phyloP scores from a whole-genome alignment of 1,140 invertebrate genomes.

The Drosophila watanabei region DNA sequence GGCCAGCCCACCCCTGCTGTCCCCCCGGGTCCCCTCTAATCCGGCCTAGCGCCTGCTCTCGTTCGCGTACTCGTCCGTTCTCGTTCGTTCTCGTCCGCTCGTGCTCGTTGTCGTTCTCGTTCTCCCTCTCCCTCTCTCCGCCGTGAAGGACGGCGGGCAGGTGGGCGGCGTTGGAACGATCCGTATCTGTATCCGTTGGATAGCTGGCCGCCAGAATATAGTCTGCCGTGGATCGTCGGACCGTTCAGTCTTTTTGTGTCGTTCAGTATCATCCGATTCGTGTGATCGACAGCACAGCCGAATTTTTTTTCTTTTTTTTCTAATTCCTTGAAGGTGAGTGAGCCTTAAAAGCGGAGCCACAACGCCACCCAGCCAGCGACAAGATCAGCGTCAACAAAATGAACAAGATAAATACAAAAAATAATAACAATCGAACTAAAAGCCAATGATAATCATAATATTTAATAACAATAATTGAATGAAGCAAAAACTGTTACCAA shows the following conservation, averaged over 20 bases:
- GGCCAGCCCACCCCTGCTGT: conserved; percentile 15
- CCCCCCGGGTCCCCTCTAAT: not conserved
- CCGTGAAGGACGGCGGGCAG: conserved; percentile 69
- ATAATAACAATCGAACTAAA: conserved; percentile 9
- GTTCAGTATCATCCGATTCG: conserved; percentile 83
- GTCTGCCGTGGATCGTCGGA: conserved; percentile 86
- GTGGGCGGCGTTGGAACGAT: conserved; percentile 61
- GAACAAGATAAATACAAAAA: not conserved
- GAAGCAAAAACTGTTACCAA: conserved; percentile 27
- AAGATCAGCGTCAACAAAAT: conserved; percentile 15
- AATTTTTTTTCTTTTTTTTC: conserved; percentile 85
- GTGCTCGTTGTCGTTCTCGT: not conserved
- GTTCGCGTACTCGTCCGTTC: conserved; percentile 10
- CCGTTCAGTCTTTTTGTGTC: conserved; percentile 85
- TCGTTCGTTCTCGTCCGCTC: conserved; percentile 5
- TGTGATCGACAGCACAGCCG: conserved; percentile 83
- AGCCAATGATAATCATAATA: not conserved
- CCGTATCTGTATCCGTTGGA: conserved; percentile 77
- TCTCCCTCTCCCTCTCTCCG: conserved; percentile 2
- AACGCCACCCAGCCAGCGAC: conserved; percentile 29
- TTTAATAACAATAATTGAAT: conserved; percentile 2
- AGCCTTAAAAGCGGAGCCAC: conserved; percentile 34
- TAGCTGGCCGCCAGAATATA: conserved; percentile 77
- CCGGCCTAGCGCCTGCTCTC: not conserved
- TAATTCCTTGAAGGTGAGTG: conserved; percentile 86